Conservation (phyloP, 1,140 invertebrate species). For the Carposina sasakii region DNA sequence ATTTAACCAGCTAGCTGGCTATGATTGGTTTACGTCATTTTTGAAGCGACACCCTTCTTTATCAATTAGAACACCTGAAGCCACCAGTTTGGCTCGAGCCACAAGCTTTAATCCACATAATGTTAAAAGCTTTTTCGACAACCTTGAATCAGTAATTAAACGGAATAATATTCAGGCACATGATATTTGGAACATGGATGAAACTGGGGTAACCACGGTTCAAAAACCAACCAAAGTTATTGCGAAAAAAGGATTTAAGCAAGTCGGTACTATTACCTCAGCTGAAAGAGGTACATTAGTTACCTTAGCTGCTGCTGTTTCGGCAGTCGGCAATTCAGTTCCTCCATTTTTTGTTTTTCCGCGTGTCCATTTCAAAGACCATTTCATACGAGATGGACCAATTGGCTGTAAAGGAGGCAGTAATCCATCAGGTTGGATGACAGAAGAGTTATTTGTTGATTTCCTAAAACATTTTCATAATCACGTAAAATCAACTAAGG, state of each 20-base stretch:
- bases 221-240: slow-evolving; percentile 46
- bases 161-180: slow-evolving; percentile 9
- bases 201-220: slow-evolving; percentile 66
- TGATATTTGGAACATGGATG: slow-evolving; percentile 55
- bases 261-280: slow-evolving; percentile 60
- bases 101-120: slow-evolving; percentile 47
- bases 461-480: slow-evolving; percentile 46
- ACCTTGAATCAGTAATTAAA: slow-evolving; percentile 30
- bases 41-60: slow-evolving; percentile 34
- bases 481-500: slow-evolving; percentile 28
- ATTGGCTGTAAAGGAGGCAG: slow-evolving; percentile 36
- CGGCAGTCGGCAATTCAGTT: slow-evolving; percentile 48
- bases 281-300: slow-evolving; percentile 59
- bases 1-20: background rate
- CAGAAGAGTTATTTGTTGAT: slow-evolving; percentile 33
- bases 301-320: slow-evolving; percentile 47
- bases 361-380: slow-evolving; percentile 35
- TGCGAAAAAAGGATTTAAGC: slow-evolving; percentile 49
- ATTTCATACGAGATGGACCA: slow-evolving; percentile 42
- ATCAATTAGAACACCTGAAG: slow-evolving; percentile 41
- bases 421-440: slow-evolving; percentile 52
- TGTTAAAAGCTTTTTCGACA: slow-evolving; percentile 38
- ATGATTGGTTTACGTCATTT: slow-evolving; percentile 19
- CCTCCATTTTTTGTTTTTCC: slow-evolving; percentile 65
- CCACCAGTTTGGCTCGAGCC: slow-evolving; percentile 45